A percentile compares a stretch with the other conserved stretches of the same genome.
Evolutionary conservation across 2,113 vertebrate genomes (phyloP).

Genomic region (Onychostoma macrolepis): DNA sequence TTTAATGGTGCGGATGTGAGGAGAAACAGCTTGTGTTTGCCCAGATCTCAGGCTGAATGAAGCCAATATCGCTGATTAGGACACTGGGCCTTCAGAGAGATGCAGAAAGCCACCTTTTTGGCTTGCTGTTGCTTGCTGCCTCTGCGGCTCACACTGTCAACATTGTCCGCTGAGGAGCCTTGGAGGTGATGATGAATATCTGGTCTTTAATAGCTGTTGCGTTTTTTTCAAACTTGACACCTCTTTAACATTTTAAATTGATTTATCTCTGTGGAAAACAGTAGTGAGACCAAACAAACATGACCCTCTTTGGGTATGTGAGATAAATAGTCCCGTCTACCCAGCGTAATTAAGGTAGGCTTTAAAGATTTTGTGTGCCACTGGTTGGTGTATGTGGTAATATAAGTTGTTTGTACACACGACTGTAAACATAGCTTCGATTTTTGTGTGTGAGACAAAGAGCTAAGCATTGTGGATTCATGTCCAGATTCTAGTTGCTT

Average conservation of each 20-base stretch:
- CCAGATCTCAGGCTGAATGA: slow-evolving; percentile 57
- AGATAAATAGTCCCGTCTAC: slow-evolving; percentile 29
- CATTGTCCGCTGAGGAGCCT: neutral
- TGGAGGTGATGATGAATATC: slow-evolving; percentile 69
- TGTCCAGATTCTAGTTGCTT: neutral
- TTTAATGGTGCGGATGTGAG: slow-evolving; percentile 66
- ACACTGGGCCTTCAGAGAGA: slow-evolving; percentile 34
- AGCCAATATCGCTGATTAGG: slow-evolving; percentile 63
- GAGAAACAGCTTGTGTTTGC: slow-evolving; percentile 67
- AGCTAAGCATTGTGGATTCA: neutral
- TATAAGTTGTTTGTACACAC: slow-evolving; percentile 23
- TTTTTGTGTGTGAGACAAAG: neutral
- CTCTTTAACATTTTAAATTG: slow-evolving; percentile 70
- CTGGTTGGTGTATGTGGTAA: neutral
- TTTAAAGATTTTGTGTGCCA: slow-evolving; percentile 10
- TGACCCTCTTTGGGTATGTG: slow-evolving; percentile 26
- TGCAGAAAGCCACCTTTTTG: neutral
- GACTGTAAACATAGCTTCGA: slow-evolving; percentile 2
- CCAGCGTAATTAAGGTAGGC: neutral
- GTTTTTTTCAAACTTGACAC: slow-evolving; percentile 61
- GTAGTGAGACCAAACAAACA: slow-evolving; percentile 54
- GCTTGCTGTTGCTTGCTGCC: neutral
- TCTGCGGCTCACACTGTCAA: neutral
- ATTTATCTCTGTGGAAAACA: slow-evolving; percentile 66
- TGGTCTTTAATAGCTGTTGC: slow-evolving; percentile 65